phyloP scores from a whole-genome alignment of 2,797 vertebrate species.

The Phrynocephalus forsythii region DNA sequence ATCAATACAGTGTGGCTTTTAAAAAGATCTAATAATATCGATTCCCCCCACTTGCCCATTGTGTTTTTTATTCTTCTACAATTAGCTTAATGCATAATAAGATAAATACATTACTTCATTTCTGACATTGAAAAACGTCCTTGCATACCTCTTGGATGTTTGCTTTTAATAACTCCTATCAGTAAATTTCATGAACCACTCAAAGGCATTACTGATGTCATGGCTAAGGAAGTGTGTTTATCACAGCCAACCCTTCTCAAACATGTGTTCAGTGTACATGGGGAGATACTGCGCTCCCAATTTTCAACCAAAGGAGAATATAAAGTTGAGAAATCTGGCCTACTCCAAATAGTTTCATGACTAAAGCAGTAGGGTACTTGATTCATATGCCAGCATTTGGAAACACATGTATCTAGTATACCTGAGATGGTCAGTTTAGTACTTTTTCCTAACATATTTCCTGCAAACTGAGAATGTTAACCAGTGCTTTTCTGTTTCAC shows the following conservation, averaged over 20 bases:
- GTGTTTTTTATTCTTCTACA: neutral
- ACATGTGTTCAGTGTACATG: no score
- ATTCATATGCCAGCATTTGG: neutral
- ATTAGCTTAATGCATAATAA: neutral
- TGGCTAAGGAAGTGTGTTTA: neutral
- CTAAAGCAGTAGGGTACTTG: neutral
- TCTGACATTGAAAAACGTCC: neutral
- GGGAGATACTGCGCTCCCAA: neutral
- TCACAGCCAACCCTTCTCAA: no score
- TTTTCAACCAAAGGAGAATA: neutral
- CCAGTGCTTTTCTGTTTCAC: constrained; percentile 35
- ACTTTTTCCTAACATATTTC: no score
- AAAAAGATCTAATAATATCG: neutral
- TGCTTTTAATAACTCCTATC: neutral
- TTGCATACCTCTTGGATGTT: neutral
- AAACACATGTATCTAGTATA: no score
- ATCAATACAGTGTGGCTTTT: neutral
- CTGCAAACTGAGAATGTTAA: neutral
- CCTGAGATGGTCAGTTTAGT: no score
- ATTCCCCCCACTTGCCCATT: neutral
- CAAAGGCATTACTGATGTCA: neutral
- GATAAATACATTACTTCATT: neutral
- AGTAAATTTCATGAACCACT: neutral
- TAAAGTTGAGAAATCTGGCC: neutral
- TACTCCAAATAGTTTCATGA: neutral